phyloP scores from a whole-genome alignment of 2,797 vertebrate species.

The Rousettus madagascariensis region DNA sequence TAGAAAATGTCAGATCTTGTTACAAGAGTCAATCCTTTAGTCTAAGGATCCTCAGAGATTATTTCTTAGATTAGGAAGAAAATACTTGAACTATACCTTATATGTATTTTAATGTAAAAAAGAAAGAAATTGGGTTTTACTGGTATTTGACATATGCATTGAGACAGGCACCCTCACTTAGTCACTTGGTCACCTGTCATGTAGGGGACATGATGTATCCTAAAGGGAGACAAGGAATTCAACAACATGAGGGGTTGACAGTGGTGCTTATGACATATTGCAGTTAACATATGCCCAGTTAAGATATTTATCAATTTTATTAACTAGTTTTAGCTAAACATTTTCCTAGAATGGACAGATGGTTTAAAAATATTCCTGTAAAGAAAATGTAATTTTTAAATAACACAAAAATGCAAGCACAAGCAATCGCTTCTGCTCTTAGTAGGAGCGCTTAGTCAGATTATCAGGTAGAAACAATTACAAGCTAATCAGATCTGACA shows the following conservation, averaged over 20 bases:
- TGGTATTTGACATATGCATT: background rate
- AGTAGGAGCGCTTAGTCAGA: background rate
- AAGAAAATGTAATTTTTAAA: constrained; percentile 3
- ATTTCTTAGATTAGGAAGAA: constrained; percentile 33
- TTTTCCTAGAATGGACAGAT: background rate
- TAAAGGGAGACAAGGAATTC: background rate
- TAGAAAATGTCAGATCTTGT: background rate
- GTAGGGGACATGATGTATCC: background rate
- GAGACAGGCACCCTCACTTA: background rate
- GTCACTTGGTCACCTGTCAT: background rate
- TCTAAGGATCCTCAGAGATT: background rate
- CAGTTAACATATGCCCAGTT: background rate
- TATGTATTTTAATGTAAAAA: background rate
- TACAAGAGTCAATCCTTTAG: background rate
- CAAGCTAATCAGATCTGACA: background rate
- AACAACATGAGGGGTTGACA: background rate
- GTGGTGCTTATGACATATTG: background rate
- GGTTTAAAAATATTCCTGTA: constrained; percentile 11
- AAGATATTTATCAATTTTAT: background rate
- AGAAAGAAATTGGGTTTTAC: background rate
- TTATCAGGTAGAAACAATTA: constrained; percentile 6
- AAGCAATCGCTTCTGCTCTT: background rate
- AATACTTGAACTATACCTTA: background rate
- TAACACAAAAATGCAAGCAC: background rate
- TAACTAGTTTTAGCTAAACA: background rate